Evolutionary conservation across 1,140 invertebrate genomes (phyloP), one percentile per base, ranked within the genome.

Genomic region (Plodia interpunctella): DNA sequence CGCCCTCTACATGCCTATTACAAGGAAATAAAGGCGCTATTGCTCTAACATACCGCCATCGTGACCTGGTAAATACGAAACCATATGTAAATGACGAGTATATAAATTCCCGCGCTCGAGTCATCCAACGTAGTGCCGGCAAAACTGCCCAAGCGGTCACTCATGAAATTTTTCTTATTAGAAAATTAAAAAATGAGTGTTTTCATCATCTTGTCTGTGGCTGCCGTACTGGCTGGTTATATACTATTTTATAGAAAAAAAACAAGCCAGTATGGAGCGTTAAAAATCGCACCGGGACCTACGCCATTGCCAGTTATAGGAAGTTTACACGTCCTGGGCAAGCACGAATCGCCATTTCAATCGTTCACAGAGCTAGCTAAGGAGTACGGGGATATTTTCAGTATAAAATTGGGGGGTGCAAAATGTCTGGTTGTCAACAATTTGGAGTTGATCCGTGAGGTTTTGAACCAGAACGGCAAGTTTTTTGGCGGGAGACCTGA

Each of bases 401-500:
- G 92, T 44, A 88, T 97, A 44, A 92, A 91, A 38, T 85, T 97
- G 53, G 96, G 96, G 0, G 85, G 90, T 0, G 91, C 91, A 0
- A 92, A 92, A 17, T 96, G 95, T 74, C 86, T 97, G 4, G 93
- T 97, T 11, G 93, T 97, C 18, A 96, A 94, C 76, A 95, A 93
- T 67, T 92, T 94, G 69, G 90, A 92, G 2, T 77, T 93, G 11
- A 94, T 97, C 65, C 93, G 93, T 62, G 94, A 96, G 79, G 95
- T 97, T 15, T 91, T 97, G 13, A 94, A 96, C 72, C 92, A 93
- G 60, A 96, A 96, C 80, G 95, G 95, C 35, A 93, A 93, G 59
- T 92, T 93, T 65, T 96, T 97, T 81, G 95, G 94, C 2, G 94
- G 95, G 5, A 88, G 96, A 30, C 96, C 96, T 0, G 93, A 96